Evolutionary conservation across 2,888 invertebrate genomes (phyloP).

Genomic region (Sphaeridia pumilis): DNA sequence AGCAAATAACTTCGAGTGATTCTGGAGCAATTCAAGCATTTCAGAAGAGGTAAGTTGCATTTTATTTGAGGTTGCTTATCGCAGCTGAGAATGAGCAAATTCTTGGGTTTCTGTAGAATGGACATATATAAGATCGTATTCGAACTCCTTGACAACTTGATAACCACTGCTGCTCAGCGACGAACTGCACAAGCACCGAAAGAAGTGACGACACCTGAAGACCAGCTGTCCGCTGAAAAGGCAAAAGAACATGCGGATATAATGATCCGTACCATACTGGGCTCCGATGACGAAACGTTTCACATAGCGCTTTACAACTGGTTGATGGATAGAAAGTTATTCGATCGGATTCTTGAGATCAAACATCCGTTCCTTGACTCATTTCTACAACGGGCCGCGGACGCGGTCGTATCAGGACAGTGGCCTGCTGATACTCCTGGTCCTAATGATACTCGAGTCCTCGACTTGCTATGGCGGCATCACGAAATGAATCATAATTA

Average conservation of each 20-base stretch:
- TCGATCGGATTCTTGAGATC: constrained; percentile 43
- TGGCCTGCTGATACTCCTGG: constrained; percentile 39
- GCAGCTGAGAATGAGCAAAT: no score
- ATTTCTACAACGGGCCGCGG: constrained; percentile 41
- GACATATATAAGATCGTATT: constrained; percentile 34
- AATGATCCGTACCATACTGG: constrained; percentile 30
- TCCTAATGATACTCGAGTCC: constrained; percentile 50
- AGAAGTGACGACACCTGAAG: constrained; percentile 12
- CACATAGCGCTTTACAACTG: constrained; percentile 88
- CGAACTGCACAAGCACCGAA: constrained; percentile 22
- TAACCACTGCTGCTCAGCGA: constrained; percentile 20
- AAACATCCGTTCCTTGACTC: constrained; percentile 39
- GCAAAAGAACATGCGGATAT: constrained; percentile 31
- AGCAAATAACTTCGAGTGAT: constrained; percentile 16
- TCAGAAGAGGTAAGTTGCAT: constrained; percentile 22
- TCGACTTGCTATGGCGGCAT: constrained; percentile 89
- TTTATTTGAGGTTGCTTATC: no score
- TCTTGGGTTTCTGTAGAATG: constrained; percentile 9
- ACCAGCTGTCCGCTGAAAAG: constrained; percentile 14
- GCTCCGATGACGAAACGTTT: constrained; percentile 64
- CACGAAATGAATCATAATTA: constrained; percentile 88
- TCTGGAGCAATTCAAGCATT: constrained; percentile 28
- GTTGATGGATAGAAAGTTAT: constrained; percentile 53
- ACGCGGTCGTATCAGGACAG: constrained; percentile 37
- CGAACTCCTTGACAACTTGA: constrained; percentile 30